A percentile compares a stretch with the other conserved stretches of the same genome.
Evolutionary conservation across 2,888 invertebrate genomes (phyloP).

Genomic region (Brachylomia viminalis): DNA sequence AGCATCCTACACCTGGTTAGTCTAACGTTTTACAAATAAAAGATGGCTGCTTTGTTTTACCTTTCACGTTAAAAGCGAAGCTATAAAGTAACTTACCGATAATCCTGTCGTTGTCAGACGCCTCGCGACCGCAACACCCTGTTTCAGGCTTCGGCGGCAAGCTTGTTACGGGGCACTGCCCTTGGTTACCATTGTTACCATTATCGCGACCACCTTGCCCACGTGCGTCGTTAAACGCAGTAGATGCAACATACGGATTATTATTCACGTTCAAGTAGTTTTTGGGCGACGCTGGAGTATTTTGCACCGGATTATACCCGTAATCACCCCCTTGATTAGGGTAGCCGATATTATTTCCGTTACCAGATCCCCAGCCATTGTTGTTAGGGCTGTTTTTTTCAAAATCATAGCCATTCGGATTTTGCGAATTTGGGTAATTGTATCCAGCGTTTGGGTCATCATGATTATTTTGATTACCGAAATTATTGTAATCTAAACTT

Average conservation of each 20-base stretch:
- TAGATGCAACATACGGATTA: conserved; percentile 56
- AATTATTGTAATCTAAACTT: conserved; percentile 45
- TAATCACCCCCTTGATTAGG: conserved; percentile 23
- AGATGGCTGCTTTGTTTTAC: conserved; percentile 62
- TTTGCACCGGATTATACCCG: conserved; percentile 18
- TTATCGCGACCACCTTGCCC: conserved; percentile 28
- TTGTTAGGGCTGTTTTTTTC: conserved; percentile 27
- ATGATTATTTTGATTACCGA: conserved; percentile 43
- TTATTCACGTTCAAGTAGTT: conserved; percentile 56
- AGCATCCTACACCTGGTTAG: conserved; percentile 34
- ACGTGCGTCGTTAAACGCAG: conserved; percentile 40
- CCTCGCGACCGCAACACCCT: conserved; percentile 84
- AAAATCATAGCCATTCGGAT: conserved; percentile 18
- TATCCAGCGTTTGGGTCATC: conserved; percentile 23
- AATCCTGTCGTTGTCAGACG: conserved; percentile 77
- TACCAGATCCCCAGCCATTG: conserved; percentile 47
- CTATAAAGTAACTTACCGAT: conserved; percentile 74
- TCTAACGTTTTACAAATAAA: conserved; percentile 58
- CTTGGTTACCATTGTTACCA: conserved; percentile 44
- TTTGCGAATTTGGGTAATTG: conserved; percentile 38
- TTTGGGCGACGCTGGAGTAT: conserved; percentile 14
- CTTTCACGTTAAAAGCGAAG: conserved; percentile 55
- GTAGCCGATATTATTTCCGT: conserved; percentile 34
- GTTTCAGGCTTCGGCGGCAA: conserved; percentile 79
- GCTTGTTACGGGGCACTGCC: conserved; percentile 77